phyloP scores from a whole-genome alignment of 64 coral and sea anemone genomes.

The Actinia equina region DNA sequence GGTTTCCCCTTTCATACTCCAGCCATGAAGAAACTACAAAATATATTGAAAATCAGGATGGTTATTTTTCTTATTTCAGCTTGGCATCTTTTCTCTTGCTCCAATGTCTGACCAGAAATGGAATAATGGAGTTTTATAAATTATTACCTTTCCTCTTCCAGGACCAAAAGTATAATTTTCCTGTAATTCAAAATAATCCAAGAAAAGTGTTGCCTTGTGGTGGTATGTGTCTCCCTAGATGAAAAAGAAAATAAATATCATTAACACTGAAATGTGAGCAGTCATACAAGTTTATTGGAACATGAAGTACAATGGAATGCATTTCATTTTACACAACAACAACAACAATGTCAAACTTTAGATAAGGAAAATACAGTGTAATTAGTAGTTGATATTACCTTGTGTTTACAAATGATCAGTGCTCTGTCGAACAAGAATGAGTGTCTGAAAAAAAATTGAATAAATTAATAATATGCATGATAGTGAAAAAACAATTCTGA shows the following conservation, averaged over 20 bases:
- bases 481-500: not conserved
- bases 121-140: not conserved
- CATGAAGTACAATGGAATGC: too few species aligned
- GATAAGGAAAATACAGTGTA: too few species aligned
- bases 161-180: conserved; percentile 64
- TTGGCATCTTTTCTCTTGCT: not conserved
- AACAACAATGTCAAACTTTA: too few species aligned
- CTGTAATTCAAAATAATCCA: conserved; percentile 92
- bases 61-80: not conserved
- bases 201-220: conserved; percentile 82
- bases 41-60: not conserved
- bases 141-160: conserved; percentile 75
- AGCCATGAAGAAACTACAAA: conserved; percentile 91
- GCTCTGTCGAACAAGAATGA: conserved; percentile 88
- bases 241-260: not conserved
- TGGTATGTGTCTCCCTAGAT: conserved; percentile 88
- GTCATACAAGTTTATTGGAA: too few species aligned
- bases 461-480: too few species aligned
- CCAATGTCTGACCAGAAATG: too few species aligned
- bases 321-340: too few species aligned
- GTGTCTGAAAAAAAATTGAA: conserved; percentile 54
- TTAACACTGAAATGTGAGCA: too few species aligned
- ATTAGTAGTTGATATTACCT: conserved; percentile 25
- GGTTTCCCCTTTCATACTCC: conserved; percentile 87
- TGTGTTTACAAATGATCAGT: conserved; percentile 85